Percentiles rank a stretch among this genome's conserved stretches.
phyloP scores from a whole-genome alignment of 2,888 invertebrate genomes.

The Rapana venosa region DNA sequence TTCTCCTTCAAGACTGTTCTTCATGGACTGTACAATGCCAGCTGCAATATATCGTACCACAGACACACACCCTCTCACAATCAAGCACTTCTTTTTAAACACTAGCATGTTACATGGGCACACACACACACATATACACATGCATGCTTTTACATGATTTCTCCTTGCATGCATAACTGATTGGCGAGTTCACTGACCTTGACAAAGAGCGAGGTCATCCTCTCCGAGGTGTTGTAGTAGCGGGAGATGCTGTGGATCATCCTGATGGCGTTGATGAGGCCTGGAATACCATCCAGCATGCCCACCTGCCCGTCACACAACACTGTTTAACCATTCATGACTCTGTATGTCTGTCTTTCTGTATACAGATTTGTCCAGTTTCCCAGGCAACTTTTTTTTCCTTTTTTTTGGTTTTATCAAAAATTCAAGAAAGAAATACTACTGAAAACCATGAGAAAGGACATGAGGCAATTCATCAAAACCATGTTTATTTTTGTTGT shows the following conservation, averaged over 20 bases:
- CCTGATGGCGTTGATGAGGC: slow-evolving; percentile 92
- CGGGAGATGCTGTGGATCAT: slow-evolving; percentile 96
- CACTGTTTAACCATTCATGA: background rate
- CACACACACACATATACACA: background rate
- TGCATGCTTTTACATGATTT: background rate
- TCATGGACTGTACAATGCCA: too few species aligned
- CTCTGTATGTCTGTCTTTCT: background rate
- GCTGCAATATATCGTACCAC: too few species aligned
- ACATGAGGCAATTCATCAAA: too few species aligned
- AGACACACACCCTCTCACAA: too few species aligned
- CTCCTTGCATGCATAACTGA: background rate
- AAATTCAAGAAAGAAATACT: too few species aligned
- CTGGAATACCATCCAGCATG: slow-evolving; percentile 93
- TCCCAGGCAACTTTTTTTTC: too few species aligned
- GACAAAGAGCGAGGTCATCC: slow-evolving; percentile 96
- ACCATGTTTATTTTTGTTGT: too few species aligned
- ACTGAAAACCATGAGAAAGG: too few species aligned
- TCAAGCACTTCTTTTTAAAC: too few species aligned
- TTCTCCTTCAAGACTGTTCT: too few species aligned
- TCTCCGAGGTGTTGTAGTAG: slow-evolving; percentile 97
- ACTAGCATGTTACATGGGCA: background rate
- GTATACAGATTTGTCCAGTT: too few species aligned
- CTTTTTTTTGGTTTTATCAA: too few species aligned
- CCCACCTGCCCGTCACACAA: slow-evolving; percentile 81
- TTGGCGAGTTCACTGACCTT: slow-evolving; percentile 81